Conservation (phyloP, 2,888 invertebrate genomes). For the Phytoseiulus persimilis region DNA sequence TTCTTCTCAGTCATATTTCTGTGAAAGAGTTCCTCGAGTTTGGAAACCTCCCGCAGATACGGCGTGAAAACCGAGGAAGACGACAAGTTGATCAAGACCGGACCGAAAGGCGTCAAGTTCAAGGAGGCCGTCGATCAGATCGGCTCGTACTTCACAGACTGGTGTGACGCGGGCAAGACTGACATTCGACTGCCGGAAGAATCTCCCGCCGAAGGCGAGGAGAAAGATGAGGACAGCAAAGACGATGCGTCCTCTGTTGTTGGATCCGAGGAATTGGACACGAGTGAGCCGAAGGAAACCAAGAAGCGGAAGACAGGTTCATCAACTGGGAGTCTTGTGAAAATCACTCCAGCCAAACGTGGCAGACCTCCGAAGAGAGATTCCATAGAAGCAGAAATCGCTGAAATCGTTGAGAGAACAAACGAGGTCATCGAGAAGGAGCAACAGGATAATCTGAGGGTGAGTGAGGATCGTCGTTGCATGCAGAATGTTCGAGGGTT, state of each 20-base stretch:
- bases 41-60: slow-evolving; percentile 9
- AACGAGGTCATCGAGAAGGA: neutral
- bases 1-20: neutral
- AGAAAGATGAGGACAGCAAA: slow-evolving; percentile 14
- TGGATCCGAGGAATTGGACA: neutral
- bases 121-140: slow-evolving; percentile 71
- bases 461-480: neutral
- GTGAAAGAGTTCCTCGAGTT: neutral
- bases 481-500: too few species aligned
- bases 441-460: neutral
- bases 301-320: neutral
- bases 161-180: slow-evolving; percentile 51
- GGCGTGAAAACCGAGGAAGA: slow-evolving; percentile 57
- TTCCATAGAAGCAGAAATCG: neutral
- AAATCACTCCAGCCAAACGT: slow-evolving; percentile 11
- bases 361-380: slow-evolving; percentile 6
- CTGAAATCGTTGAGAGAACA: neutral
- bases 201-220: slow-evolving; percentile 41
- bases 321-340: neutral
- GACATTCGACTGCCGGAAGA: slow-evolving; percentile 49
- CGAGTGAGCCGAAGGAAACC: neutral
- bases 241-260: neutral
- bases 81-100: slow-evolving; percentile 65
- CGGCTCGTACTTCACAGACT: slow-evolving; percentile 73
- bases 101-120: slow-evolving; percentile 55